These are phyloP conservation scores for Rosalia funebris DNA, from an alignment of 2,888 invertebrate genomes.

Conservation along the genomic window DNA sequence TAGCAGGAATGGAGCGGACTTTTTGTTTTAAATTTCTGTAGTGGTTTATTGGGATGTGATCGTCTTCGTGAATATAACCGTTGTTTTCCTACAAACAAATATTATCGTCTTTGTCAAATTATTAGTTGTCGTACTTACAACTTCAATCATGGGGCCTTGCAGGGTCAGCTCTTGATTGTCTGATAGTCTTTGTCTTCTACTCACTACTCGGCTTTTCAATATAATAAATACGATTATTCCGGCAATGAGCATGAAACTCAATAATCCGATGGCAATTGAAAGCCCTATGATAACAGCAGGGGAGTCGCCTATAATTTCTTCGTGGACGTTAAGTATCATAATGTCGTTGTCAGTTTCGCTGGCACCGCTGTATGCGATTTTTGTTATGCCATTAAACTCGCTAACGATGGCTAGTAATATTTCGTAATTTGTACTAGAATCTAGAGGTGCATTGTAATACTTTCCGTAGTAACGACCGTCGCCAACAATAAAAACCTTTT, in stretches of 20 bases:
- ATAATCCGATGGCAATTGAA: constrained; percentile 75
- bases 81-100: constrained; percentile 72
- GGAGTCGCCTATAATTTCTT: constrained; percentile 61
- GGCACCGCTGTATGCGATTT: constrained; percentile 70
- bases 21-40: constrained; percentile 80
- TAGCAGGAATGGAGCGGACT: constrained; percentile 79
- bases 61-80: constrained; percentile 79
- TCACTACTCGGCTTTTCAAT: constrained; percentile 66
- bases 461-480: constrained; percentile 78
- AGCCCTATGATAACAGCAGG: constrained; percentile 61
- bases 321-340: constrained; percentile 67
- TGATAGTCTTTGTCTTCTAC: constrained; percentile 64
- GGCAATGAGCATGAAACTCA: constrained; percentile 72
- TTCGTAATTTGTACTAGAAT: constrained; percentile 71
- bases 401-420: constrained; percentile 79
- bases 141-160: constrained; percentile 82
- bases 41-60: constrained; percentile 71
- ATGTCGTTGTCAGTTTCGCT: constrained; percentile 60
- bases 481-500: constrained; percentile 79
- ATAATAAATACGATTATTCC: constrained; percentile 73
- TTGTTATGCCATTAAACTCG: constrained; percentile 72
- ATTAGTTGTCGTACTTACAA: constrained; percentile 62
- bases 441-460: constrained; percentile 81
- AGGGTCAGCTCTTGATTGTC: constrained; percentile 77
- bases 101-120: background rate